These are phyloP conservation scores for Dasyornis broadbenti DNA, from an alignment of 2,113 vertebrate species.

Conservation along the genomic window DNA sequence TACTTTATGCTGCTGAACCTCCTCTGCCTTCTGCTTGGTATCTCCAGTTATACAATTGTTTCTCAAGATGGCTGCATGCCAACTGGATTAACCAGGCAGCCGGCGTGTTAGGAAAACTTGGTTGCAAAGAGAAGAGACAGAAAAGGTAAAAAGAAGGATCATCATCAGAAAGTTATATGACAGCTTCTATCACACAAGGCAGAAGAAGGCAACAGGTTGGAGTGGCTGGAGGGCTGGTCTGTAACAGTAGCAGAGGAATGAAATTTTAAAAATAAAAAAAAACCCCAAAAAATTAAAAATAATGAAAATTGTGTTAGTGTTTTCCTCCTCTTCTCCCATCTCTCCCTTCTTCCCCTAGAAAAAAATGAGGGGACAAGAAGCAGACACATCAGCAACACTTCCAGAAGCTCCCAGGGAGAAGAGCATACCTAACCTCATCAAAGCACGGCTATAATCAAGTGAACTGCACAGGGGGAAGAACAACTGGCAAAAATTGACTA, in stretches of 20 bases:
- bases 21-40: not conserved
- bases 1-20: not conserved
- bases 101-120: not conserved
- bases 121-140: not conserved
- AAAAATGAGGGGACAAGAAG: accelerated
- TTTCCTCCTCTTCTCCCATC: not conserved
- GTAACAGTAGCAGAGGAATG: not conserved
- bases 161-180: not conserved
- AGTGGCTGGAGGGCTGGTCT: not conserved
- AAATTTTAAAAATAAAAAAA: not conserved
- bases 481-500: not conserved
- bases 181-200: not conserved
- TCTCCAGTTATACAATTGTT: not conserved
- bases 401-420: not conserved
- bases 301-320: not conserved
- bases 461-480: not conserved
- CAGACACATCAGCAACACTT: not conserved
- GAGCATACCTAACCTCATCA: not conserved
- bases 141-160: not conserved
- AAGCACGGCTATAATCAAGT: not conserved
- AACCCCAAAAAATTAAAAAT: accelerated
- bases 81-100: not conserved
- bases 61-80: not conserved
- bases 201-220: not conserved
- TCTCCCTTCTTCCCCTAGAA: not conserved